phyloP scores from a whole-genome alignment of 2,113 vertebrate genomes.

The Spea bombifrons region DNA sequence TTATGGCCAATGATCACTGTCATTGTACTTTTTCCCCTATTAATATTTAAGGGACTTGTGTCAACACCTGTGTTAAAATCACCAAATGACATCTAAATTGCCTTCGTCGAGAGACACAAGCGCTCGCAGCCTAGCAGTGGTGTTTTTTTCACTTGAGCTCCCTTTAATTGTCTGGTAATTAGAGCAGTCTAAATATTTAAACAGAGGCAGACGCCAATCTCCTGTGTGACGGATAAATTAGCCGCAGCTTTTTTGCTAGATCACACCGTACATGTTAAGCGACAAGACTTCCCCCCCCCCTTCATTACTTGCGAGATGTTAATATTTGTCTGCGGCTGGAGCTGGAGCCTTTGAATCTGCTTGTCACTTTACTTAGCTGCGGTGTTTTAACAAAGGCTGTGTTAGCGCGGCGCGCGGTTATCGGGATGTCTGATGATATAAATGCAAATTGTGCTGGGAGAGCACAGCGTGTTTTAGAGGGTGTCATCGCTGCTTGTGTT shows the following conservation, averaged over 20 bases:
- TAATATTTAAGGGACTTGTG: conserved; percentile 25
- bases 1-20: not conserved
- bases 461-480: not conserved
- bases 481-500: too few relatives aligned
- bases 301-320: not conserved
- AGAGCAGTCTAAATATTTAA: conserved; percentile 38
- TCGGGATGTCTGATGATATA: not conserved
- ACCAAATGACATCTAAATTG: conserved; percentile 15
- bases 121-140: not conserved
- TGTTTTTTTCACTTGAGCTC: conserved; percentile 31
- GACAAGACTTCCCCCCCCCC: not conserved
- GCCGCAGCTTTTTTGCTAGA: not conserved
- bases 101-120: not conserved
- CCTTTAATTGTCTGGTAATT: conserved; percentile 40
- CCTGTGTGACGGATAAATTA: conserved; percentile 23
- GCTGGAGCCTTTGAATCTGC: not conserved
- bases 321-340: not conserved
- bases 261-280: not conserved
- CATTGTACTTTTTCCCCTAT: conserved; percentile 13
- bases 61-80: conserved; percentile 11
- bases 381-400: not conserved
- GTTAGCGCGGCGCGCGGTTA: not conserved
- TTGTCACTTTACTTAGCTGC: not conserved
- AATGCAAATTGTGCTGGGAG: not conserved
- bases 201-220: conserved; percentile 8